Evolutionary conservation across 2,888 invertebrate species (phyloP).

Genomic region (Sarcophaga caerulescens): DNA sequence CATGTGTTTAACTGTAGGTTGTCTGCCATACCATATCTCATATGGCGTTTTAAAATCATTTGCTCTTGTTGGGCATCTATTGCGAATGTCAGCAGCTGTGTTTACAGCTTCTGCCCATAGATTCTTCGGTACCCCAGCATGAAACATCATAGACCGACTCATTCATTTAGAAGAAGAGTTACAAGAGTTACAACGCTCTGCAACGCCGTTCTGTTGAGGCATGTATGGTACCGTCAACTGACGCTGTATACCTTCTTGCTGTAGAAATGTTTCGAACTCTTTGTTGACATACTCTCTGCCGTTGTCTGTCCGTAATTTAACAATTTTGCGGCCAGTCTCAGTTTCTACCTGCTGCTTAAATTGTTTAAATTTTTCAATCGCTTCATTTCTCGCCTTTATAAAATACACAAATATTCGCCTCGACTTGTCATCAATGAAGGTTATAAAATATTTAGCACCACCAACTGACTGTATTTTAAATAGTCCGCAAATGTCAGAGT

Average conservation of each 20-base stretch:
- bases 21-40: no score
- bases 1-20: no score
- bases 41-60: no score
- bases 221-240: no score
- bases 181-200: slow-evolving; percentile 53
- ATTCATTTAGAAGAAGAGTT: no score
- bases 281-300: slow-evolving; percentile 31
- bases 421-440: slow-evolving; percentile 54
- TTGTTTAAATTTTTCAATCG: slow-evolving; percentile 36
- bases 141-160: slow-evolving; percentile 58
- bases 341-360: slow-evolving; percentile 51
- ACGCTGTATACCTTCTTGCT: slow-evolving; percentile 53
- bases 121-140: no score
- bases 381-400: slow-evolving; percentile 44
- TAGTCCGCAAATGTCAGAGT: slow-evolving; percentile 31
- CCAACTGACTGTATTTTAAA: slow-evolving; percentile 24
- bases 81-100: no score
- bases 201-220: slow-evolving; percentile 62
- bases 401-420: slow-evolving; percentile 5
- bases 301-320: slow-evolving; percentile 37
- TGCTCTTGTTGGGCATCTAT: no score
- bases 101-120: no score
- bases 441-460: slow-evolving; percentile 24
- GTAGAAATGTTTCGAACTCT: slow-evolving; percentile 28
- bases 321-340: slow-evolving; percentile 31